Evolutionary conservation across 2,888 invertebrate species (phyloP), one percentile per base, ranked within the genome.

Genomic region (Dichetophora obliterata): DNA sequence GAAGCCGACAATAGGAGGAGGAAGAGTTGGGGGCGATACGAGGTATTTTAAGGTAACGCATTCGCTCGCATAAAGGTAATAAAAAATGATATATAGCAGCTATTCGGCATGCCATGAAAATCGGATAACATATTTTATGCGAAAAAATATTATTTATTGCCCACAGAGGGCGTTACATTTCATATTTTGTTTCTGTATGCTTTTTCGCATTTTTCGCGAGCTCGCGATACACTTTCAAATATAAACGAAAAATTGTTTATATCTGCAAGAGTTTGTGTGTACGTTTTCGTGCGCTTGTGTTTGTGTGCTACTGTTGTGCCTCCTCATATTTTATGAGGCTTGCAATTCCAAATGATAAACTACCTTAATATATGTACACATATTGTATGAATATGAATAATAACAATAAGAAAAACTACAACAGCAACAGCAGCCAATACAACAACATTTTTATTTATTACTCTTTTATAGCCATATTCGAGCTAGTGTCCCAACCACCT

Each of bases 121-220:
- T 88, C 87, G 86, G 87, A 88, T 88, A 87, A 86, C 85, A 86
- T 86, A 87, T 87, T 88, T 88, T 86, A 87, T 86, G 84, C 84
- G 83, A 84, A 84, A 83, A 83, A 86, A 85, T 84, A 86, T 86
- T 86, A 88, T 88, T 88, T 88, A 88, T 88, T 83, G 82, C 85
- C 83, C 85, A 84, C 86, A 83, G 83, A 85, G 86, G 86, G 84
- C 83, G 85, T 83, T 82, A 80, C 79, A 83, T 83, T 81, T 83
- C 78, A 77, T 75, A 72, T 77, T 72, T 57, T 73, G 52, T 59
- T 73, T 43, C 34, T 50, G 34, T n/a, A 11, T 5, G 19, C 52
- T 50, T 19, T 16, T 57, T 43, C 63, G n/a, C 61, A 63, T 63
- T 73, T 50, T 59, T 66, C n/a, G 43, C 31, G 19, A 43, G 34